Conservation (phyloP, 2,888 invertebrate genomes). For the Clunio marinus region DNA sequence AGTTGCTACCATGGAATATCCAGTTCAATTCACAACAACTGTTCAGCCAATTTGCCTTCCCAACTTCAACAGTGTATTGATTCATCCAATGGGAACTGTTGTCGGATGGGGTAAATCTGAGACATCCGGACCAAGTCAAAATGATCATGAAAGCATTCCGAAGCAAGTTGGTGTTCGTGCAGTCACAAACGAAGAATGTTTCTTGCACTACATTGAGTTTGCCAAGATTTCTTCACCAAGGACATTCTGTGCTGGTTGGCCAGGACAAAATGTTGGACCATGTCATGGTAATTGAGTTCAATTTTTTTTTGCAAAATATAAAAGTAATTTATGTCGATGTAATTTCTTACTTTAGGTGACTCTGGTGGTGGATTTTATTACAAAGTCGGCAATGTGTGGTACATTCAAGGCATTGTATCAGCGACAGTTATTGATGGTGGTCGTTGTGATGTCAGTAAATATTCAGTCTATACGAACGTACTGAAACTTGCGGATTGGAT, state of each 20-base stretch:
- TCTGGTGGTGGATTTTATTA: constrained; percentile 8
- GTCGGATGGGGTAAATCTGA: constrained; percentile 10
- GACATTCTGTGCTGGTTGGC: constrained; percentile 13
- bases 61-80: neutral
- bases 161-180: neutral
- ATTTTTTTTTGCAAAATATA: neutral
- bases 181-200: neutral
- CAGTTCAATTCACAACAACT: neutral
- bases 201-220: neutral
- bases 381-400: neutral
- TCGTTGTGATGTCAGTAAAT: neutral
- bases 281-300: neutral
- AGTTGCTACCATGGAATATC: neutral
- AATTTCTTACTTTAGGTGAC: neutral
- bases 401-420: neutral
- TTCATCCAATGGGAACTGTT: neutral
- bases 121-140: neutral
- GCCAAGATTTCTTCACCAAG: neutral
- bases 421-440: neutral
- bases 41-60: constrained; percentile 11
- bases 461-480: constrained; percentile 1
- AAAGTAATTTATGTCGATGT: neutral
- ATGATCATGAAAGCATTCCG: neutral
- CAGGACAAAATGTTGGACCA: neutral
- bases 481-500: neutral